Base-by-base conservation (phyloP, 30 jellyfish, hydroid and myxozoan species). In the Nemopilema nomurai region DNA sequence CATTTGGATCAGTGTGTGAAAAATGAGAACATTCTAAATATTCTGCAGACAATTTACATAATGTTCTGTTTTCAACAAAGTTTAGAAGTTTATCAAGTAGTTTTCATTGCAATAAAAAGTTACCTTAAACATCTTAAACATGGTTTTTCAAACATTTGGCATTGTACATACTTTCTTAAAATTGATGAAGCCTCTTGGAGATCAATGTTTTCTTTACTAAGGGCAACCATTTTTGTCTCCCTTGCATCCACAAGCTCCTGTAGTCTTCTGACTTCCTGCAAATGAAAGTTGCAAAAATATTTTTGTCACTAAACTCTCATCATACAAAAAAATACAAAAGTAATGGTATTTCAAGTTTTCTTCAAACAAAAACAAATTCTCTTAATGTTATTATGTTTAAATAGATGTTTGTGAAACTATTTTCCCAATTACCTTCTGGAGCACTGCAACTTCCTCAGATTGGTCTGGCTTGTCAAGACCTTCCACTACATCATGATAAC, bases 201-300 rank as follows among this genome's bases (percentile, higher is more conserved):
- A 72, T 83, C 84, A 31, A 88, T 88, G 74, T 93, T 93, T 67
- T 93, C 97, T 53, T 79, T 83, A 69, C 98, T 93, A 51, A 87
- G 75, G 7, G 76, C 82, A 62, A 93, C 96, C 97, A 93, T 77
- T 77, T 79, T 83, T 21, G 77, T 33, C 72, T 93, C 98, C 33
- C 98, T 86, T 9, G 96, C 96, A 31, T 93, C 93, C n/a, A 93
- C 82, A 4, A 93, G 69, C 49, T 77, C 87, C 63, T 89, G 68
- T 62, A 88, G 71, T 29, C 87, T 70, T 65, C 18, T 19, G 28
- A 92, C 62, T 31, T 91, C 97, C 97, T 91, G 22, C 51, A 73
- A 73, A 31, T 73, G 6, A 19, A 67, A 67, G 41, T 18, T 16
- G 23, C 16, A 1, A 16, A 23, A 1, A 67, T 41, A 41, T 13